Conservation (phyloP, 30 jellyfish, hydroid and myxozoan species). For the Hydractinia symbiolongicarpus region DNA sequence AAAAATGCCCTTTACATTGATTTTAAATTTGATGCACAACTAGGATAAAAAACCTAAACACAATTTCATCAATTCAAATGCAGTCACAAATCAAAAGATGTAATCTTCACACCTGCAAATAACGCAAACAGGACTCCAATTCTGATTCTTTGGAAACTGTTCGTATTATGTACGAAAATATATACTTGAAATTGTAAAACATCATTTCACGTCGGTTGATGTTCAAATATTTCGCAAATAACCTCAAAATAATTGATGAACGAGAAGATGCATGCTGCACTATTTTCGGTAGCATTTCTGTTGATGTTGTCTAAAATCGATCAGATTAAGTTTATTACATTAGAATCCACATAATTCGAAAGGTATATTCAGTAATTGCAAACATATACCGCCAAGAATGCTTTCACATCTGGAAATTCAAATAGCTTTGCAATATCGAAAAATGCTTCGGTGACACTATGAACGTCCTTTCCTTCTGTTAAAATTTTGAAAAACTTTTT, state of each 20-base stretch:
- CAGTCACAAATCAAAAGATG: background rate
- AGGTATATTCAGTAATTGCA: background rate
- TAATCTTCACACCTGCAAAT: conserved; percentile 50
- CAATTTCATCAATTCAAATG: background rate
- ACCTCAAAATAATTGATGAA: conserved; percentile 54
- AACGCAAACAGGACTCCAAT: conserved; percentile 52
- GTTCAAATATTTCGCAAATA: conserved; percentile 50
- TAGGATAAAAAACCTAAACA: background rate
- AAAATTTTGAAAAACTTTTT: conserved; percentile 44
- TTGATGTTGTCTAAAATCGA: conserved; percentile 41
- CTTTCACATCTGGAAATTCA: conserved; percentile 54
- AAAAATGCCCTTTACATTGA: background rate
- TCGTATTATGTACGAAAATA: conserved; percentile 64
- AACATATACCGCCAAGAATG: conserved; percentile 51
- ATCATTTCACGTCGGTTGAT: conserved; percentile 71
- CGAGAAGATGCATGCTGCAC: conserved; percentile 51
- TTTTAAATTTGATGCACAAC: background rate
- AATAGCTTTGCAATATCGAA: conserved; percentile 56
- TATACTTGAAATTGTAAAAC: conserved; percentile 66
- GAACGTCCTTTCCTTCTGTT: conserved; percentile 43
- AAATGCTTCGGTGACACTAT: conserved; percentile 37
- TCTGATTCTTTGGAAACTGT: conserved; percentile 40
- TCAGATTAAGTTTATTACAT: background rate
- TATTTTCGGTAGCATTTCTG: conserved; percentile 63
- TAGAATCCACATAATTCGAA: background rate